Base-by-base conservation (phyloP, 2,113 vertebrate genomes). In the Ptychochromis oligacanthus region DNA sequence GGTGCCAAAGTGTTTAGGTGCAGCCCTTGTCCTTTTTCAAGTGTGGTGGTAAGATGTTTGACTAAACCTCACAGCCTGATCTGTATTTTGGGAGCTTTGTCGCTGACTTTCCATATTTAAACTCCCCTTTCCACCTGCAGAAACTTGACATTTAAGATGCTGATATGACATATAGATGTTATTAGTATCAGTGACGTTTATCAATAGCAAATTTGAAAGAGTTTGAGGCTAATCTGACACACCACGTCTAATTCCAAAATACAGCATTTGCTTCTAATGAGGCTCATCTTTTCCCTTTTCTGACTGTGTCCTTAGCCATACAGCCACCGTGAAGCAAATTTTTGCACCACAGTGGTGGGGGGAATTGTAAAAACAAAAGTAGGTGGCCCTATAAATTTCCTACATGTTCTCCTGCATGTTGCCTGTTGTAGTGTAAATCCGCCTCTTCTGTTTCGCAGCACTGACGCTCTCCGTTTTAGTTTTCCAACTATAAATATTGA, bases 401-500 rank as follows among this genome's bases (percentile, higher is more conserved):
- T 83, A 75, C 87, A 7, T 79, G 77, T 80, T 77, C 31, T 36
- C 14, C 80, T 1, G 70, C 61, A 55, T 75, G 80, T 28, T 54
- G 22, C n/a, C n/a, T 2, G 22, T 5, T 2, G 15, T 43, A 38
- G 38, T 5, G 61, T 36, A 17, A 77, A 28, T 1, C 6, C 14
- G 24, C 52, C 22, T 9, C 72, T 55, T 72, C 76, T 34, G 2
- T 34, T 43, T 62, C 17, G 8, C 52, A 2, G 64, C 54, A 22
- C 14, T 76, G 80, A 88, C 31, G 36, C 6, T 4, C 67, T 75
- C 43, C 67, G 18, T 75, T 15, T 31, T 4, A 40, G 75, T 28
- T 67, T 31, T 58, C 49, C 13, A 4, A 4, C 43, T 61, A 61
- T 89, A 79, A 89, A 92, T 91, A 91, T 88, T 89, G 76, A 92